A percentile compares a stretch with the other conserved stretches of the same genome.
phyloP scores from a whole-genome alignment of 2,888 invertebrate species.

The Temnothorax ravouxi region DNA sequence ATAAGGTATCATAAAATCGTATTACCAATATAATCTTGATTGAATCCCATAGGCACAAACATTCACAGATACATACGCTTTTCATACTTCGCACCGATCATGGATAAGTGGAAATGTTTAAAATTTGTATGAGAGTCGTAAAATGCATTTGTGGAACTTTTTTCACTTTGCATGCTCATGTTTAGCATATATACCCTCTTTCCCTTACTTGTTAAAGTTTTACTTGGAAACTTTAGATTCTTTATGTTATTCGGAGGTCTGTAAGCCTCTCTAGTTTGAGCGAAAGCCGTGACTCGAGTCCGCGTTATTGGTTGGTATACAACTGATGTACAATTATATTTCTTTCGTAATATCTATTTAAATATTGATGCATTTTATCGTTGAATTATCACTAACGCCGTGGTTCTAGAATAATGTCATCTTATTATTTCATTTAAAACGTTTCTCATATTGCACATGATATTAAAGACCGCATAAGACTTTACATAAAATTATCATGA shows the following conservation, averaged over 20 bases:
- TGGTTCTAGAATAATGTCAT: neutral
- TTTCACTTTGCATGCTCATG: slow-evolving; percentile 77
- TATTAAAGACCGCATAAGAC: neutral
- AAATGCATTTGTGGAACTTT: slow-evolving; percentile 74
- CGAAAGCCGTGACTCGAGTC: slow-evolving; percentile 44
- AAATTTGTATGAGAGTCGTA: slow-evolving; percentile 73
- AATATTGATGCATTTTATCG: neutral
- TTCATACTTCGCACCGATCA: slow-evolving; percentile 75
- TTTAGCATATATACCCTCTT: slow-evolving; percentile 62
- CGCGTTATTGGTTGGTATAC: slow-evolving; percentile 50
- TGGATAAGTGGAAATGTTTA: slow-evolving; percentile 72
- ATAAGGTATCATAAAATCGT: slow-evolving; percentile 86
- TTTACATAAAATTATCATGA: neutral
- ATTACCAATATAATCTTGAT: slow-evolving; percentile 45
- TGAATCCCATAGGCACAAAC: slow-evolving; percentile 58
- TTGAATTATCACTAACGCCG: neutral
- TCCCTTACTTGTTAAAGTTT: slow-evolving; percentile 38
- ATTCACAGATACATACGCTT: slow-evolving; percentile 69
- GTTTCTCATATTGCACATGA: slow-evolving; percentile 6
- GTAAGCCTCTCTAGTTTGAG: slow-evolving; percentile 48
- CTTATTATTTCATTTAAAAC: neutral
- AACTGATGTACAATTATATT: slow-evolving; percentile 58
- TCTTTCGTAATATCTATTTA: neutral
- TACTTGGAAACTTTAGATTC: slow-evolving; percentile 18
- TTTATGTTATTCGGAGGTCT: neutral